phyloP scores from a whole-genome alignment of 2,888 invertebrate species.

The Lampropteryx suffumata region DNA sequence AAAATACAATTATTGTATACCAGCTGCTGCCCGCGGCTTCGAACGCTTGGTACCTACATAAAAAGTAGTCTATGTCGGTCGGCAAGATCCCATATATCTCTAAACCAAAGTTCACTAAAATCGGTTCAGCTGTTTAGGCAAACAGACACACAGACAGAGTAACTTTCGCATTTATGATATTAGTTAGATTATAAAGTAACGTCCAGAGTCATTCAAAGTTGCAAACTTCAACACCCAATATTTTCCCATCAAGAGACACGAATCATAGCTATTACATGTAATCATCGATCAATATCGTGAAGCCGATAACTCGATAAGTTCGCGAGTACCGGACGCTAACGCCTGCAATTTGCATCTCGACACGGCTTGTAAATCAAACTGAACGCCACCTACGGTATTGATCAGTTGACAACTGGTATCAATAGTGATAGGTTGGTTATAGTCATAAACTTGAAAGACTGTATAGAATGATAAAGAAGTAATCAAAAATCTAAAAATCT shows the following conservation, averaged over 20 bases:
- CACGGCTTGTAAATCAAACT: slow-evolving; percentile 53
- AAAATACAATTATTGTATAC: too few species aligned
- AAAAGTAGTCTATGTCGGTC: too few species aligned
- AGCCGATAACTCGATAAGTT: slow-evolving; percentile 22
- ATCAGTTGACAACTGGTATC: slow-evolving; percentile 42
- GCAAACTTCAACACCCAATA: neutral
- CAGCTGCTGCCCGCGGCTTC: too few species aligned
- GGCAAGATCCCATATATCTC: too few species aligned
- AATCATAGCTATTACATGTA: slow-evolving; percentile 22
- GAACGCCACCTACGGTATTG: slow-evolving; percentile 44
- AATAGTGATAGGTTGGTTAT: slow-evolving; percentile 8
- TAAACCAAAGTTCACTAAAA: too few species aligned
- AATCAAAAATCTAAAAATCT: too few species aligned
- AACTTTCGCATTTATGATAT: too few species aligned
- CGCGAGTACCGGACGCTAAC: slow-evolving; percentile 30
- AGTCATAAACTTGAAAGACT: neutral
- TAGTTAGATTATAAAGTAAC: too few species aligned
- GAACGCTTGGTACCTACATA: too few species aligned
- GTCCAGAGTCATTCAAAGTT: neutral
- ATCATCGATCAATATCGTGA: slow-evolving; percentile 25
- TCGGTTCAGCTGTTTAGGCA: too few species aligned
- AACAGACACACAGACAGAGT: too few species aligned
- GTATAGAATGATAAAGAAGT: too few species aligned
- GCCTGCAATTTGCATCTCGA: slow-evolving; percentile 42
- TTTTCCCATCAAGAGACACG: slow-evolving; percentile 14